Evolutionary conservation across 2,113 vertebrate species (phyloP).

Genomic region (Mesitornis unicolor): DNA sequence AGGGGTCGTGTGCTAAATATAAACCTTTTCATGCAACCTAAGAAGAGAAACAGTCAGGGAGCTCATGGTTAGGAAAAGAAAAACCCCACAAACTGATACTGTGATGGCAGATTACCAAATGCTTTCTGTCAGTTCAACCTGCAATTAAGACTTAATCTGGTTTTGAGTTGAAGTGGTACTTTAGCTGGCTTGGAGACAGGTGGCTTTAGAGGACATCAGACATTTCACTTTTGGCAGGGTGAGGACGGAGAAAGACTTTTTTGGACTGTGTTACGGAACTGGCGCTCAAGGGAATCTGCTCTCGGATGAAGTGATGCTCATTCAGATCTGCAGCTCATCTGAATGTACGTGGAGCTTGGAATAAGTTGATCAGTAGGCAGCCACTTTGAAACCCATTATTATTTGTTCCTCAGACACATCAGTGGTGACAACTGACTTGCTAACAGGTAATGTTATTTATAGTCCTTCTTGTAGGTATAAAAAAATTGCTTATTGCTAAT

Average conservation of each 20-base stretch:
- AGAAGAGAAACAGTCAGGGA: background rate
- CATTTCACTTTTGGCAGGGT: background rate
- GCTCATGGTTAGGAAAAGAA: background rate
- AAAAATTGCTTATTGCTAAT: background rate
- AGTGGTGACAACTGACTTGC: background rate
- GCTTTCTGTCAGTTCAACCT: background rate
- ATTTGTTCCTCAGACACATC: background rate
- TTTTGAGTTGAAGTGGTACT: background rate
- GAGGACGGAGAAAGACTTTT: background rate
- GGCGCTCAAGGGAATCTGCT: background rate
- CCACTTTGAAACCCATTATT: background rate
- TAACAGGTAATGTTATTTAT: constrained; percentile 21
- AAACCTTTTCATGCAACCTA: background rate
- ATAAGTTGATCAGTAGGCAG: background rate
- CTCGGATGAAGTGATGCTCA: background rate
- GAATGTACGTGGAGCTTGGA: background rate
- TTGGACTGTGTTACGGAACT: background rate
- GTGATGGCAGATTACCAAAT: background rate
- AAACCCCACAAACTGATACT: background rate
- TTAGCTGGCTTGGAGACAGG: background rate
- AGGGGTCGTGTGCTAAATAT: background rate
- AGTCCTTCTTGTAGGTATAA: background rate
- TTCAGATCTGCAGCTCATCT: background rate
- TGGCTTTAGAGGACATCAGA: background rate
- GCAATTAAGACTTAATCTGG: background rate